These are phyloP conservation scores for Cyclophora punctaria DNA, from an alignment of 2,888 invertebrate genomes.

Conservation along the genomic window DNA sequence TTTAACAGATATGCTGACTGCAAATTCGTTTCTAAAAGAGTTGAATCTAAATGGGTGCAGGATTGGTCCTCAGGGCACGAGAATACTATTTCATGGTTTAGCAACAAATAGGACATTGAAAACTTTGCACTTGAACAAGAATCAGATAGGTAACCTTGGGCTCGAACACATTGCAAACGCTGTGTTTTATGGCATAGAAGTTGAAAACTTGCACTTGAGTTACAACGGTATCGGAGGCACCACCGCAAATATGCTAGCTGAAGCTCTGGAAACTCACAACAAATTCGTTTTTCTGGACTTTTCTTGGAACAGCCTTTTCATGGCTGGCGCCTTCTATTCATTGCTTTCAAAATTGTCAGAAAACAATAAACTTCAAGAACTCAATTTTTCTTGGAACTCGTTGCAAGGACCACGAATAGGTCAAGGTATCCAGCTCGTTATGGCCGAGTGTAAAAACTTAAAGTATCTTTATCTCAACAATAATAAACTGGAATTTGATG, in stretches of 20 bases:
- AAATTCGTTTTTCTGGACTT: slow-evolving; percentile 40
- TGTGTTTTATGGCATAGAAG: slow-evolving; percentile 26
- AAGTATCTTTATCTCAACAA: slow-evolving; percentile 38
- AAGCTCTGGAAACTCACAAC: slow-evolving; percentile 41
- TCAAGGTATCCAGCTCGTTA: slow-evolving; percentile 25
- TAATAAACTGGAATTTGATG: slow-evolving; percentile 38
- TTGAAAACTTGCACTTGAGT: slow-evolving; percentile 39
- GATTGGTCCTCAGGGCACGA: slow-evolving; percentile 7
- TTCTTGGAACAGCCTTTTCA: slow-evolving; percentile 47
- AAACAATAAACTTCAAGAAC: slow-evolving; percentile 30
- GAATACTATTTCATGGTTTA: slow-evolving; percentile 7
- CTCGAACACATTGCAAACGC: slow-evolving; percentile 9
- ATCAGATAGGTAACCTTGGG: slow-evolving; percentile 12
- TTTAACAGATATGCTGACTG: slow-evolving; percentile 44
- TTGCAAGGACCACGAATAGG: slow-evolving; percentile 33
- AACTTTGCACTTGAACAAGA: slow-evolving; percentile 11
- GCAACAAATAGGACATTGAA: slow-evolving; percentile 9
- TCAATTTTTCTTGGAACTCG: slow-evolving; percentile 50
- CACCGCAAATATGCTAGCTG: slow-evolving; percentile 23
- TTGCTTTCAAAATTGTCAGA: slow-evolving; percentile 33
- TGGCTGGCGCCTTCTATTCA: slow-evolving; percentile 26
- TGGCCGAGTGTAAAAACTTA: slow-evolving; percentile 30
- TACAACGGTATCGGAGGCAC: slow-evolving; percentile 41
- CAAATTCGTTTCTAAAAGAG: slow-evolving; percentile 35
- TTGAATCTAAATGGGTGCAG: slow-evolving; percentile 21